phyloP scores from a whole-genome alignment of 2,797 vertebrate genomes.

The Echeneis naucrates region DNA sequence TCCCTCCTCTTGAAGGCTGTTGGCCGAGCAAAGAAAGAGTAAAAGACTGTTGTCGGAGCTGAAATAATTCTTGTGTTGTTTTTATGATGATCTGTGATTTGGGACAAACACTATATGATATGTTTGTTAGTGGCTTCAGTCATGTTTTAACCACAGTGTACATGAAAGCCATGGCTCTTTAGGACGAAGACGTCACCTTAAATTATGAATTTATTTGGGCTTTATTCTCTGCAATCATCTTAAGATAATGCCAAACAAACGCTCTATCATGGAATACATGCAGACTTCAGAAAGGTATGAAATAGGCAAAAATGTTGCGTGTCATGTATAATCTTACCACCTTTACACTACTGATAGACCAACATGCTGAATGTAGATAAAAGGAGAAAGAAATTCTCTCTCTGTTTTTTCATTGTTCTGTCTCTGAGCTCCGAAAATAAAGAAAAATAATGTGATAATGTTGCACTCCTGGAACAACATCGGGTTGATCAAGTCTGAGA shows the following conservation, averaged over 20 bases:
- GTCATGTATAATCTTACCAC: background rate
- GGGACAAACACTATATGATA: slow-evolving; percentile 46
- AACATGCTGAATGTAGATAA: background rate
- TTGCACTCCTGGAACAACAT: background rate
- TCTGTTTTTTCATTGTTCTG: background rate
- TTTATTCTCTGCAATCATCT: background rate
- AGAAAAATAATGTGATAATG: background rate
- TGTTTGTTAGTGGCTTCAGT: slow-evolving; percentile 11
- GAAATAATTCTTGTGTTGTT: slow-evolving; percentile 63
- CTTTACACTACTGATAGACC: background rate
- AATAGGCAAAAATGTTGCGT: background rate
- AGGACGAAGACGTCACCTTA: slow-evolving; percentile 3
- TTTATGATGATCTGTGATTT: slow-evolving; percentile 57
- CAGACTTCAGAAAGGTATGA: background rate
- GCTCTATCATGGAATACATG: background rate
- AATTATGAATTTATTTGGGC: slow-evolving; percentile 2
- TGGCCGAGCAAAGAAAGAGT: slow-evolving; percentile 63
- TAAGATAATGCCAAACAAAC: background rate
- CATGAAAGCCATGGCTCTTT: background rate
- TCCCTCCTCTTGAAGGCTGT: slow-evolving; percentile 64
- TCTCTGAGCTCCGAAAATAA: background rate
- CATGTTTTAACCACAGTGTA: slow-evolving; percentile 16
- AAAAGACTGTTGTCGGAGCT: slow-evolving; percentile 53
- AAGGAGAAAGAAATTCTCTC: background rate
- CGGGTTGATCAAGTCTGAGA: background rate